phyloP scores from a whole-genome alignment of 2,888 invertebrate species.

The Eupeodes luniger region DNA sequence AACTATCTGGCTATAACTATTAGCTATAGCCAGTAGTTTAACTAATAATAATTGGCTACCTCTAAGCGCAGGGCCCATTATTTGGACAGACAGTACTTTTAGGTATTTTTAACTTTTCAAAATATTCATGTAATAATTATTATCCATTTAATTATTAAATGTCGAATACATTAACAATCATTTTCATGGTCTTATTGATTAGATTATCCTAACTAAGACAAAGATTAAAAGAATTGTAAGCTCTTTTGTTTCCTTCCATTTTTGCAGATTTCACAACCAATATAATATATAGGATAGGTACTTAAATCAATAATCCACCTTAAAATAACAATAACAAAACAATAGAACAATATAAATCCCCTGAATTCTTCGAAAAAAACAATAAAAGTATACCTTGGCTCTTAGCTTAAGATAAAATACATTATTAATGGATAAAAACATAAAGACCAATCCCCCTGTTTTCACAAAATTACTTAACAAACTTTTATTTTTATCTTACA shows the following conservation, averaged over 20 bases:
- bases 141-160: too few species aligned
- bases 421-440: conserved; percentile 3
- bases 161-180: too few species aligned
- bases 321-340: not conserved
- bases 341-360: not conserved
- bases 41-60: too few species aligned
- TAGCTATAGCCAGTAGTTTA: too few species aligned
- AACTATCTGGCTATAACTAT: too few species aligned
- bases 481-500: not conserved
- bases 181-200: too few species aligned
- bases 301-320: not conserved
- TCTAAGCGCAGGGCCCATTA: too few species aligned
- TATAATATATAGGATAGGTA: not conserved
- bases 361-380: not conserved
- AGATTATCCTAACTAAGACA: not conserved
- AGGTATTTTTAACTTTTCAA: too few species aligned
- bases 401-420: not conserved
- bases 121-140: too few species aligned
- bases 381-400: not conserved
- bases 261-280: not conserved
- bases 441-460: not conserved
- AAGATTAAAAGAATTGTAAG: not conserved
- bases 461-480: not conserved
- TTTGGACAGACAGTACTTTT: too few species aligned
- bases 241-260: not conserved